These are phyloP conservation scores for Noctua janthina DNA, from an alignment of 2,888 invertebrate species.

Conservation along the genomic window DNA sequence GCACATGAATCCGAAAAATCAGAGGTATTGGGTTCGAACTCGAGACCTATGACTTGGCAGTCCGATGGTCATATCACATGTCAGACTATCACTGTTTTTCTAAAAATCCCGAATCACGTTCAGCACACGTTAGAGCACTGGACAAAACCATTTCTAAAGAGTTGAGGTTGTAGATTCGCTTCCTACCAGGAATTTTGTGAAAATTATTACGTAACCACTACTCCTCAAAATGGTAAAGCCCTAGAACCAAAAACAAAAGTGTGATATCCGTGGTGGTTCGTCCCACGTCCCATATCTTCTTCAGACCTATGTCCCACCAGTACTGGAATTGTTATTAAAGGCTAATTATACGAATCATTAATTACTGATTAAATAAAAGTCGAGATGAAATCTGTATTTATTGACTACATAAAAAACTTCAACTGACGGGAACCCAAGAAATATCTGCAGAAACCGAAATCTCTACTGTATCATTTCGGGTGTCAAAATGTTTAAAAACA, in stretches of 20 bases:
- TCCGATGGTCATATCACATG: no score
- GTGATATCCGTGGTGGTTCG: background rate
- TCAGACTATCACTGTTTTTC: no score
- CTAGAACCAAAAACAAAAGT: no score
- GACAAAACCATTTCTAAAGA: background rate
- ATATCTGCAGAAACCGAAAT: background rate
- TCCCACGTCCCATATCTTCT: background rate
- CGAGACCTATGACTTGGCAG: no score
- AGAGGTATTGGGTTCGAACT: no score
- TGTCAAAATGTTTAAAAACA: slow-evolving; percentile 41
- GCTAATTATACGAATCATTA: background rate
- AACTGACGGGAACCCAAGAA: slow-evolving; percentile 6
- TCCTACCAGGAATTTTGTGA: background rate
- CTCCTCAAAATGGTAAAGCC: background rate
- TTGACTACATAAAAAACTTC: background rate
- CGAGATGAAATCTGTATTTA: background rate
- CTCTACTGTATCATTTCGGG: slow-evolving; percentile 20
- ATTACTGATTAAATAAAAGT: background rate
- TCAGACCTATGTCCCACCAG: no score
- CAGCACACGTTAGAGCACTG: background rate
- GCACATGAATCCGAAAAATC: no score
- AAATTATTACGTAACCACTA: background rate
- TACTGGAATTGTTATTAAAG: background rate
- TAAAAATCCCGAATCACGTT: no score
- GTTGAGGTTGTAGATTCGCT: background rate